Percentiles rank a stretch among this genome's conserved stretches.
phyloP scores from a whole-genome alignment of 2,113 vertebrate genomes.

The Petrocephalus zakoni region DNA sequence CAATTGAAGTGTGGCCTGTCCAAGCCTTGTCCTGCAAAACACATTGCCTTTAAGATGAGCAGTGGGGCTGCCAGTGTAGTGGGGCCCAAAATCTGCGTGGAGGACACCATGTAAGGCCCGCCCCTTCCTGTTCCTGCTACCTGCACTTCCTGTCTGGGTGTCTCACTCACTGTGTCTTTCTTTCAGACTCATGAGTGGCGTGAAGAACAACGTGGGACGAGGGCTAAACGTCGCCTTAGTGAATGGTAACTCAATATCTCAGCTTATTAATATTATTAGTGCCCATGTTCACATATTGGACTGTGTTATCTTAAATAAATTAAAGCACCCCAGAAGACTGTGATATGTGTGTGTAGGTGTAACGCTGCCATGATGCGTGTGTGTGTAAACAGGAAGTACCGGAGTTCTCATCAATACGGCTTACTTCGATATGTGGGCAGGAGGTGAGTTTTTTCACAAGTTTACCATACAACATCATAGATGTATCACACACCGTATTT shows the following conservation, averaged over 20 bases:
- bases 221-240: slow-evolving; percentile 87
- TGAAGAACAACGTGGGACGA: slow-evolving; percentile 96
- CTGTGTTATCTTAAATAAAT: neutral
- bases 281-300: neutral
- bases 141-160: neutral
- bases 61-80: slow-evolving; percentile 82
- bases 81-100: slow-evolving; percentile 76
- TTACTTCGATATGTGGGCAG: slow-evolving; percentile 87
- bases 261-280: neutral
- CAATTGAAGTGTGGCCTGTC: slow-evolving; percentile 68
- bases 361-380: neutral
- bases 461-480: neutral
- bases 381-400: slow-evolving; percentile 67
- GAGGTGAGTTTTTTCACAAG: slow-evolving; percentile 67
- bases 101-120: slow-evolving; percentile 79
- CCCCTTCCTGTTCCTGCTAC: neutral
- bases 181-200: slow-evolving; percentile 86
- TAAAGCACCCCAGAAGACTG: neutral
- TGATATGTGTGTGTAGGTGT: neutral
- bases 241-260: slow-evolving; percentile 64
- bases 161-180: neutral
- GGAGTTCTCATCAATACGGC: slow-evolving; percentile 70
- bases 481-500: neutral
- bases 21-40: slow-evolving; percentile 66
- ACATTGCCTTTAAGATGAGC: slow-evolving; percentile 79